Base-by-base conservation (phyloP, 2,113 vertebrate genomes). In the Chrysochloris asiatica region DNA sequence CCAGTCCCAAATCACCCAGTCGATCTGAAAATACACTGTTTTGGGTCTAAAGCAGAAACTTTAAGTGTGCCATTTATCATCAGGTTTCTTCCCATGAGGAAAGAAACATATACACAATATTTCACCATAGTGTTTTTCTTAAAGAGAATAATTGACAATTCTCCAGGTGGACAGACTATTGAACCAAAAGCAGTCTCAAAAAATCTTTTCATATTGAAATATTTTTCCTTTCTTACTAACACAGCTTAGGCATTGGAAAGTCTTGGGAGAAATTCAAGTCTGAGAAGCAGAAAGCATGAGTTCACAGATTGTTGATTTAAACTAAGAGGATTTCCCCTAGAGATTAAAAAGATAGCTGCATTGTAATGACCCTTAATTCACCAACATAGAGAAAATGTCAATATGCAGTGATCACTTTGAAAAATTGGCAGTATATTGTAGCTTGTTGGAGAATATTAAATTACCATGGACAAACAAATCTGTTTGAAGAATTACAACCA, bases 291-390 rank as follows among this genome's bases (percentile, higher is more conserved):
- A 91, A 90, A 65, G 7, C 50, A 65, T 52, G 17, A 54, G 9
- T 45, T 93, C 71, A 86, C 72, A 93, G 41, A 72, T 48, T 63
- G 33, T 63, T 69, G 2, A 77, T 17, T 14, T 80, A 90, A 88
- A 89, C 38, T 61, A 83, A 93, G 24, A 91, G 30, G 28, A 48
- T 8, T 88, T 94, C 90, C 17, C 19, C 43, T 87, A 75, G 71
- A 63, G 47, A 1, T 84, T 79, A 79, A 81, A 89, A 83, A n/a
- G 7, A 48, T 82, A 89, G 82, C 45, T 59, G 48, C 63, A 76
- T n/a, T 59, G 16, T 92, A 88, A 63, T 82, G n/a, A 93, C n/a
- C 19, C 12, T 56, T 75, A 22, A 86, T 10, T 4, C 48, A 85
- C 63, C 17, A 56, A 48, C 50, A 82, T 7, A 69, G 84, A 63